Base-by-base conservation (phyloP, 2,113 vertebrate genomes). In the Theristicus caerulescens region DNA sequence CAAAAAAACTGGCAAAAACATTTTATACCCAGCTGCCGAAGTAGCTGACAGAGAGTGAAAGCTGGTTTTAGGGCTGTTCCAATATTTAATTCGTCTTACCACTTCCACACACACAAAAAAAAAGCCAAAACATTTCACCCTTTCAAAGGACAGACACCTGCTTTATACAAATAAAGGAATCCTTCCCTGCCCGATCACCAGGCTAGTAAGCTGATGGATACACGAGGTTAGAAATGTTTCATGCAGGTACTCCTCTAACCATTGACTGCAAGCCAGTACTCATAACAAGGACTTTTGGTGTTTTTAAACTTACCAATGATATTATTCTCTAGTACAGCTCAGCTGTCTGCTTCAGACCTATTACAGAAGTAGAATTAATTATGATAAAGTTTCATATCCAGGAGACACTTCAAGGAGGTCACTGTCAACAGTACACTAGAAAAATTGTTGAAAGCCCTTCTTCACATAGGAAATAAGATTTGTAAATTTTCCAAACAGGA, bases 311-410 rank as follows among this genome's bases (percentile, higher is more conserved):
- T 91, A 64, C n/a, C 47, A 65, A 25, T 40, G 2, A 47, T 52
- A 83, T 55, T 90, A 61, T 79, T 94, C 26, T 86, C 73, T 78
- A 88, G 71, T 52, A 34, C 22, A 31, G 21, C 27, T 96, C 46
- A 62, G 12, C 31, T 80, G 57, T n/a, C 79, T 93, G 38, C 40
- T 90, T 74, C 59, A 80, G 42, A 81, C 21, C 38, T 61, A 16
- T n/a, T 20, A 70, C 19, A 96, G 83, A 95, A 81, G 36, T 81
- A 69, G 72, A 92, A 96, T 86, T 92, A 96, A 96, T 95, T 85
- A 72, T 64, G 38, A 76, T 85, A 74, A 58, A 82, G 16, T 77
- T 96, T 95, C 31, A 65, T 55, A 95, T 47, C 52, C 51, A 96
- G 69, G 85, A 90, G 90, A 81, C 5, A 88, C 82, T 88, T 96